A percentile compares a stretch with the other conserved stretches of the same genome.
phyloP scores from a whole-genome alignment of 2,797 vertebrate species.

The Prunella strophiata region DNA sequence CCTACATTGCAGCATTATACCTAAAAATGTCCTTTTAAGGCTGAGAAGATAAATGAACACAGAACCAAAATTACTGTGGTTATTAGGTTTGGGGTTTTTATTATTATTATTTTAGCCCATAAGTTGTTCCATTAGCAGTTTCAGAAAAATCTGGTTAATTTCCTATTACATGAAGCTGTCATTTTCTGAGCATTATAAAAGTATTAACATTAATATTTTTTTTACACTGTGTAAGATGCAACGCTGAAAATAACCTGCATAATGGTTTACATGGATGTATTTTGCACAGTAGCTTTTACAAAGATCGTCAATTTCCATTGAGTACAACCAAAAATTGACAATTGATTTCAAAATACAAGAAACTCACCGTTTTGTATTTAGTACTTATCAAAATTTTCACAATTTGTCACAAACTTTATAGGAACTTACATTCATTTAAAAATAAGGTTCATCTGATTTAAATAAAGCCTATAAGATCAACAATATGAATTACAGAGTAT shows the following conservation, averaged over 20 bases:
- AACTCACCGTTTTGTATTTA: neutral
- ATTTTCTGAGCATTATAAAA: neutral
- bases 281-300: neutral
- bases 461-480: neutral
- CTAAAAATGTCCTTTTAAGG: neutral
- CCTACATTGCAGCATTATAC: neutral
- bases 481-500: neutral
- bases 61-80: neutral
- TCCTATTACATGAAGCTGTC: neutral
- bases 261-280: neutral
- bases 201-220: neutral
- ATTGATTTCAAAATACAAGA: neutral
- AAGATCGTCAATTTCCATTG: neutral
- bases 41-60: neutral
- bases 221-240: neutral
- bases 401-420: neutral
- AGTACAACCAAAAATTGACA: neutral
- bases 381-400: neutral
- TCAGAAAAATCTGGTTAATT: neutral
- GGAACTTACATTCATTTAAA: neutral
- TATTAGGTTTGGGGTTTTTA: too few relatives aligned
- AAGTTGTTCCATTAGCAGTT: neutral
- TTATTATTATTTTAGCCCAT: neutral
- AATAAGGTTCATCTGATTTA: neutral
- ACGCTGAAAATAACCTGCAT: neutral